Conservation (phyloP, 2,888 invertebrate species). For the Ernsta delagoae region DNA sequence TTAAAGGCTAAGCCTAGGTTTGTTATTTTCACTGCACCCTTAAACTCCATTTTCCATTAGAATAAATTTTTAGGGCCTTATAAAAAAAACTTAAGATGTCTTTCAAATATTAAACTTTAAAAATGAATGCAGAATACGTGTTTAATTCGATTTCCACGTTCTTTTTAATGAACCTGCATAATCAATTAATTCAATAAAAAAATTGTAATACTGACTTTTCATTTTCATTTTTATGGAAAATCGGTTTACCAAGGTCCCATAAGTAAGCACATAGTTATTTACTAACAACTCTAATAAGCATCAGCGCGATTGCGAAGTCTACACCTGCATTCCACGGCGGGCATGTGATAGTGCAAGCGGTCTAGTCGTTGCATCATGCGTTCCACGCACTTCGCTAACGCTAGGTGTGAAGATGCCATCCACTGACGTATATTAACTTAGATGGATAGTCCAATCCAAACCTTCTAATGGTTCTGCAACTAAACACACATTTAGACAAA, state of each 20-base stretch:
- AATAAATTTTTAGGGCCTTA: too few species aligned
- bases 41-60: too few species aligned
- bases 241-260: constrained; percentile 13
- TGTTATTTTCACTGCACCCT: too few species aligned
- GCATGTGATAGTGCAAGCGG: constrained; percentile 30
- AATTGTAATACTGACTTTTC: too few species aligned
- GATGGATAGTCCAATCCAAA: constrained; percentile 3
- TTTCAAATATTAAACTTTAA: too few species aligned
- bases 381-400: constrained; percentile 10
- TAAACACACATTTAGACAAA: too few species aligned
- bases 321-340: constrained; percentile 26
- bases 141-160: too few species aligned
- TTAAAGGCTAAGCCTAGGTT: too few species aligned
- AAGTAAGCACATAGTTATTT: constrained; percentile 1
- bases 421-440: not conserved
- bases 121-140: too few species aligned
- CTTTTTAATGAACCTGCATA: too few species aligned
- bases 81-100: too few species aligned
- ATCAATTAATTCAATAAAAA: too few species aligned
- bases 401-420: not conserved
- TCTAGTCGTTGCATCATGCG: constrained; percentile 30
- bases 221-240: constrained; percentile 5
- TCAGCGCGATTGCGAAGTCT: constrained; percentile 20
- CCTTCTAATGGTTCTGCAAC: not conserved
- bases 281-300: not conserved